Conservation (phyloP, 1,140 invertebrate species). For the Radopholus similis region DNA sequence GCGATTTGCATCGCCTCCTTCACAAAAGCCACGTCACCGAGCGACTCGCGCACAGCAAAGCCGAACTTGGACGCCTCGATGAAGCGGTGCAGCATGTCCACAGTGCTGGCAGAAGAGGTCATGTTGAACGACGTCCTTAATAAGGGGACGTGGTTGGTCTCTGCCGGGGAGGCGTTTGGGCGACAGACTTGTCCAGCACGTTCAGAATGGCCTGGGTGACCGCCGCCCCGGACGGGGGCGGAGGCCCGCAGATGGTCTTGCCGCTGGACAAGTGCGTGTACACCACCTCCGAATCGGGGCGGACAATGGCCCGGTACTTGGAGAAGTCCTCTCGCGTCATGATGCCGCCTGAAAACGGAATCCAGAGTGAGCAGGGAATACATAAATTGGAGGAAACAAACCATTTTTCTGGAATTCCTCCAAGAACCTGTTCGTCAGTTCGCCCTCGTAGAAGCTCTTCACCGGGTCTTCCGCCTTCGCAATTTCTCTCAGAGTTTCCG, state of each 20-base stretch:
- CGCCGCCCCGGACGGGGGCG: slow-evolving; percentile 33
- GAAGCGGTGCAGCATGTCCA: too few species aligned
- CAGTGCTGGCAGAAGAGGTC: too few species aligned
- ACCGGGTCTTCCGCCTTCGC: slow-evolving; percentile 58
- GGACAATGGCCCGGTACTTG: too few species aligned
- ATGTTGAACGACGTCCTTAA: too few species aligned
- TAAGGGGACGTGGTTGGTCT: too few species aligned
- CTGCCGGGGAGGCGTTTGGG: too few species aligned
- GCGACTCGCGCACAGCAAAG: slow-evolving; percentile 74
- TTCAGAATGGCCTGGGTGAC: slow-evolving; percentile 47
- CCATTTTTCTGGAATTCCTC: slow-evolving; percentile 57
- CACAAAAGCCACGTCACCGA: slow-evolving; percentile 77
- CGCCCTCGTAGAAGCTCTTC: slow-evolving; percentile 60
- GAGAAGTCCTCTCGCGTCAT: slow-evolving; percentile 42
- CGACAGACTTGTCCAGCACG: not conserved
- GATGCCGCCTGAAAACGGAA: slow-evolving; percentile 38
- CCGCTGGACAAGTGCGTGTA: slow-evolving; percentile 7
- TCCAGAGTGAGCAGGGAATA: not conserved
- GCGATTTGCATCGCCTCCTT: slow-evolving; percentile 63
- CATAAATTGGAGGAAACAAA: slow-evolving; percentile 6
- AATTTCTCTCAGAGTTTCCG: slow-evolving; percentile 60
- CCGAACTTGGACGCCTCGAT: slow-evolving; percentile 86
- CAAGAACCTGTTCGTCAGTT: slow-evolving; percentile 46
- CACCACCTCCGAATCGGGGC: slow-evolving; percentile 62
- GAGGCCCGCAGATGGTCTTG: slow-evolving; percentile 51